phyloP scores from a whole-genome alignment of 2,113 vertebrate species.

The Uropsilus gracilis region DNA sequence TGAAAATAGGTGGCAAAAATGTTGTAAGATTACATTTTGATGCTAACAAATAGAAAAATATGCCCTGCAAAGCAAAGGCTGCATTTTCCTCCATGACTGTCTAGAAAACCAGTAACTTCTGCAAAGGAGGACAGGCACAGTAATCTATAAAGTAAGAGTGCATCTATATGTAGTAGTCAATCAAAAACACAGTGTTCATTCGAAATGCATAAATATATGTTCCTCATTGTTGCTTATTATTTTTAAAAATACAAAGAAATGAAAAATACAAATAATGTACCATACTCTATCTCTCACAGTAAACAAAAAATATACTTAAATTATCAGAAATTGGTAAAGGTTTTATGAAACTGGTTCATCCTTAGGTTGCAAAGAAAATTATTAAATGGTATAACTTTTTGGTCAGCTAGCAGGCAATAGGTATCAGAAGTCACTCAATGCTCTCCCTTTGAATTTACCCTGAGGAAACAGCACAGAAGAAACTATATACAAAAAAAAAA shows the following conservation, averaged over 20 bases:
- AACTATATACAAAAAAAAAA: neutral
- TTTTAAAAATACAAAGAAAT: slow-evolving; percentile 20
- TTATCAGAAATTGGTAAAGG: slow-evolving; percentile 17
- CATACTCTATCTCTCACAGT: neutral
- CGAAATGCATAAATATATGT: neutral
- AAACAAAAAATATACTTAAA: neutral
- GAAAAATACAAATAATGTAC: slow-evolving; percentile 22
- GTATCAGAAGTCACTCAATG: slow-evolving; percentile 14
- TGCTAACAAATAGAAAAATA: neutral
- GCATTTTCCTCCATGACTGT: neutral
- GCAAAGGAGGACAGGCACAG: neutral
- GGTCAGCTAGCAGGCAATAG: neutral
- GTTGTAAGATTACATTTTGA: slow-evolving; percentile 23
- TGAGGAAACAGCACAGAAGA: slow-evolving; percentile 11
- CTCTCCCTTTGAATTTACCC: neutral
- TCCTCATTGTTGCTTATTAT: neutral
- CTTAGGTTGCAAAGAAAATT: slow-evolving; percentile 7
- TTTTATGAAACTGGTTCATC: neutral
- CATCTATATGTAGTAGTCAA: neutral
- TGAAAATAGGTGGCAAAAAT: slow-evolving; percentile 43
- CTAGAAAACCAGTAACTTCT: neutral
- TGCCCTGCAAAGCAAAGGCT: neutral
- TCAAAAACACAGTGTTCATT: neutral
- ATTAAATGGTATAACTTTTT: neutral
- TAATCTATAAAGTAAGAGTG: neutral